Conservation (phyloP, 2,113 vertebrate species). For the Alligator mississippiensis region DNA sequence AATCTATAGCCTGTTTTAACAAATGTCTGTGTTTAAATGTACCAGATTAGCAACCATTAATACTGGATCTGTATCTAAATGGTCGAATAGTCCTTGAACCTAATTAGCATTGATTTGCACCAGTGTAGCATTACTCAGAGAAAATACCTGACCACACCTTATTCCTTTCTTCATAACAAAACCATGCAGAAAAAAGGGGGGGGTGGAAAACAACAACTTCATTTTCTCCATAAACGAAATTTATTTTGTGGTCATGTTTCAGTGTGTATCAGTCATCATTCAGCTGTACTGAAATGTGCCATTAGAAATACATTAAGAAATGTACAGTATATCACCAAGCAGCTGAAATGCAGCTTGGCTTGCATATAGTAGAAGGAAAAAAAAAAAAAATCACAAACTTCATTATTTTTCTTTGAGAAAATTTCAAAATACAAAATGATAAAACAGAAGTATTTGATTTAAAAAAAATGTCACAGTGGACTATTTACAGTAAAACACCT, state of each 20-base stretch:
- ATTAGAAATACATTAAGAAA: slow-evolving; percentile 67
- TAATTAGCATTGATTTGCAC: slow-evolving; percentile 3
- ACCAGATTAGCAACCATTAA: background rate
- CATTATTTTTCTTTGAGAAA: slow-evolving; percentile 27
- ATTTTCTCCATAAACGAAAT: slow-evolving; percentile 75
- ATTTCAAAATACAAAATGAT: slow-evolving; percentile 74
- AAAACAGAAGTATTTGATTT: slow-evolving; percentile 43
- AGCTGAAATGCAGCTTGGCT: slow-evolving; percentile 65
- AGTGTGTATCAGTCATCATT: slow-evolving; percentile 52
- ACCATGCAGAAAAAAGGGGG: background rate
- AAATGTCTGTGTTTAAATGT: background rate
- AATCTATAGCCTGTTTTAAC: background rate
- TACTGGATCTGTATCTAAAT: background rate
- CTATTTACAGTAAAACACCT: slow-evolving; percentile 71
- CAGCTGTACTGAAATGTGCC: slow-evolving; percentile 66
- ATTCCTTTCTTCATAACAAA: background rate
- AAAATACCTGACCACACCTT: slow-evolving; percentile 10
- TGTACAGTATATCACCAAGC: slow-evolving; percentile 66
- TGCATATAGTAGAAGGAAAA: slow-evolving; percentile 62
- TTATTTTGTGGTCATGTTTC: slow-evolving; percentile 78
- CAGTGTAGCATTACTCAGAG: background rate
- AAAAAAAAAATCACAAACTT: slow-evolving; percentile 5
- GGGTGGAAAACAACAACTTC: slow-evolving; percentile 43
- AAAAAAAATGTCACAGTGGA: slow-evolving; percentile 37
- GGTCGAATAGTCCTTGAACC: slow-evolving; percentile 2